Percentiles rank a stretch among this genome's conserved stretches.
Conservation (phyloP, 2,797 vertebrate genomes). For the Neosilurus hyrtlii region DNA sequence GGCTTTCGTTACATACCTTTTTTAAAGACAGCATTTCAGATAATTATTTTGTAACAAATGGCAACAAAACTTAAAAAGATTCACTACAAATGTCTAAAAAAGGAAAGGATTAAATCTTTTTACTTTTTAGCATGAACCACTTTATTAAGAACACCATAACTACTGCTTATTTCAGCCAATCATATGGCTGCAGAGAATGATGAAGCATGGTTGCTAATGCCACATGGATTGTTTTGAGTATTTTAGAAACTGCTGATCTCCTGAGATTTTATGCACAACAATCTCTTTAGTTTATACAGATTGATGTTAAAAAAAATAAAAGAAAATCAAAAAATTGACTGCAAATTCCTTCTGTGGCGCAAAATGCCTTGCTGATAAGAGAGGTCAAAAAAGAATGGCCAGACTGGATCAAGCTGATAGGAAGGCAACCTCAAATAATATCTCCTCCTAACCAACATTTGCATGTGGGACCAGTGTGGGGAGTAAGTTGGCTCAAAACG, state of each 20-base stretch:
- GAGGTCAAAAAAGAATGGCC: background rate
- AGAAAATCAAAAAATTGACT: background rate
- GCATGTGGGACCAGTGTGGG: too few species aligned
- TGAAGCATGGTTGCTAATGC: background rate
- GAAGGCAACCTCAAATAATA: background rate
- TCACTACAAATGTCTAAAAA: background rate
- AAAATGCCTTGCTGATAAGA: background rate
- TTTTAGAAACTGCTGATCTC: background rate
- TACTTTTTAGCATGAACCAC: background rate
- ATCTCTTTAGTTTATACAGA: background rate
- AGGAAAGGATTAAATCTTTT: background rate
- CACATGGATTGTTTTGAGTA: too few species aligned
- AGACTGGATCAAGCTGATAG: background rate
- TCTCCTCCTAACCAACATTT: too few species aligned
- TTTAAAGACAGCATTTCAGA: background rate
- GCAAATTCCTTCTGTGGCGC: background rate
- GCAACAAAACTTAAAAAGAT: background rate
- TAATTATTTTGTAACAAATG: too few species aligned
- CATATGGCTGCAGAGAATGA: background rate
- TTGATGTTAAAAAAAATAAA: background rate
- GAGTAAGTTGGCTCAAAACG: too few species aligned
- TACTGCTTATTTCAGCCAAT: background rate
- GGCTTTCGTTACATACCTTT: conserved; percentile 31
- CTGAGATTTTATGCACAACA: background rate
- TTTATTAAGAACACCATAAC: background rate